These are phyloP conservation scores for Perizoma affinitatum DNA, from an alignment of 2,888 invertebrate genomes.

Conservation along the genomic window DNA sequence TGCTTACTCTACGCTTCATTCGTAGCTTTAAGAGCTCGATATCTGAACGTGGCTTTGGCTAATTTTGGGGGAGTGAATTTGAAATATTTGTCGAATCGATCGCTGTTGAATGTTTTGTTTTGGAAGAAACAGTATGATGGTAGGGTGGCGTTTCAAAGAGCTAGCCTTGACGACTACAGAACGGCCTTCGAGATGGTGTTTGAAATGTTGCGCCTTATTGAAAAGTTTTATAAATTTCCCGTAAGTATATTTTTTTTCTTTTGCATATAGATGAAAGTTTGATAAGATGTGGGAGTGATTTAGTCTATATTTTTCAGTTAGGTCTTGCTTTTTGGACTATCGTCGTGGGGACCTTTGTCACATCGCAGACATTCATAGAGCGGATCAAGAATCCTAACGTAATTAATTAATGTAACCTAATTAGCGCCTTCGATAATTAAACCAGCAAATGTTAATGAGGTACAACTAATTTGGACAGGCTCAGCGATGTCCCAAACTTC, in stretches of 20 bases:
- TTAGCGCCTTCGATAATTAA: too few species aligned
- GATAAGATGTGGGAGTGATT: neutral
- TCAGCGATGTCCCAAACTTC: too few species aligned
- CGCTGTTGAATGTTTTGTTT: conserved; percentile 51
- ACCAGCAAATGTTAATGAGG: too few species aligned
- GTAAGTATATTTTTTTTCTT: conserved; percentile 48
- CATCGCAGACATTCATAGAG: conserved; percentile 55
- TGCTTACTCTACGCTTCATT: conserved; percentile 45
- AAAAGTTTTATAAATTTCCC: conserved; percentile 49
- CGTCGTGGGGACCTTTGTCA: conserved; percentile 52
- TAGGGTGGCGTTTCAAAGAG: conserved; percentile 52
- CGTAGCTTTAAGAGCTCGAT: conserved; percentile 54
- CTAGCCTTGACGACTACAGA: conserved; percentile 45
- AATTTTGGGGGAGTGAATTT: conserved; percentile 54
- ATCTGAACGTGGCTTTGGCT: conserved; percentile 62
- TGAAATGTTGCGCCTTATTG: conserved; percentile 45
- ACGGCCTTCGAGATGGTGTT: conserved; percentile 53
- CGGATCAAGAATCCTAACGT: conserved; percentile 50
- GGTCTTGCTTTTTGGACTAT: conserved; percentile 41
- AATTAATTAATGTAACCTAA: conserved; percentile 16
- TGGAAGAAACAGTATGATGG: conserved; percentile 59
- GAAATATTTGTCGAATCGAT: conserved; percentile 55
- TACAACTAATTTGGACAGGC: too few species aligned
- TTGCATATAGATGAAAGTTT: too few species aligned
- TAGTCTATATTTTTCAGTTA: conserved; percentile 10